These are phyloP conservation scores for Corella eumyota DNA, from an alignment of 23 tunicate species.

Conservation along the genomic window DNA sequence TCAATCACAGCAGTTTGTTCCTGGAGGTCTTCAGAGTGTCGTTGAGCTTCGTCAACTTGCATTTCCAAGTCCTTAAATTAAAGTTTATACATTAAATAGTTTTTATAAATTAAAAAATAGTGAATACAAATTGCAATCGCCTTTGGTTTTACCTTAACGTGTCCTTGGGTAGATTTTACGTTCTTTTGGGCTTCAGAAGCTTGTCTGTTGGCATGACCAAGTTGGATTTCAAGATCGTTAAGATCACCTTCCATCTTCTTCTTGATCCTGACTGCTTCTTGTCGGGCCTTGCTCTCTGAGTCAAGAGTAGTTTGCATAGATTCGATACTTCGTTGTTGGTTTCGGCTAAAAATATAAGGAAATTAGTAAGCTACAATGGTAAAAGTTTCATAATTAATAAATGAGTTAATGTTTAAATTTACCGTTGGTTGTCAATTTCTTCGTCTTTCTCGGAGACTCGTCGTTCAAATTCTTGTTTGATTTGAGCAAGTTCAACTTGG, in stretches of 20 bases:
- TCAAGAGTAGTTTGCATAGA: slow-evolving; percentile 96
- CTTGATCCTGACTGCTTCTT: slow-evolving; percentile 94
- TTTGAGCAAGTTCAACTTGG: slow-evolving; percentile 88
- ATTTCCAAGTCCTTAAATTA: no score
- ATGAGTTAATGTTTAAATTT: no score
- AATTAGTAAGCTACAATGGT: no score
- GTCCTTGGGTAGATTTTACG: slow-evolving; percentile 67
- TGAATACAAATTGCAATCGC: no score
- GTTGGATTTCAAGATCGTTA: slow-evolving; percentile 90
- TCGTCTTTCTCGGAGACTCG: slow-evolving; percentile 93
- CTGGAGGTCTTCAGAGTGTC: slow-evolving; percentile 13
- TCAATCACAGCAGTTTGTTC: slow-evolving; percentile 89
- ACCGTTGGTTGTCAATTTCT: slow-evolving; percentile 65
- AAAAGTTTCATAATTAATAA: no score
- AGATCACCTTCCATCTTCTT: slow-evolving; percentile 99
- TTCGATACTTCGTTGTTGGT: slow-evolving; percentile 85
- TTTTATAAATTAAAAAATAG: no score
- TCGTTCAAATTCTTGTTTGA: slow-evolving; percentile 88
- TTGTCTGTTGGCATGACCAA: slow-evolving; percentile 91
- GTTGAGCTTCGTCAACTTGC: no score
- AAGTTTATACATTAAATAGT: no score
- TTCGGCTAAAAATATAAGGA: slow-evolving; percentile 64
- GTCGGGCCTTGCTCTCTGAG: slow-evolving; percentile 87
- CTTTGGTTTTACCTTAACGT: slow-evolving; percentile 80
- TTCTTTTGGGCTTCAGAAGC: slow-evolving; percentile 80